Percentiles rank a stretch among this genome's conserved stretches.
Evolutionary conservation across 1,140 invertebrate species (phyloP).

Genomic region (Drosophila chauvacae): DNA sequence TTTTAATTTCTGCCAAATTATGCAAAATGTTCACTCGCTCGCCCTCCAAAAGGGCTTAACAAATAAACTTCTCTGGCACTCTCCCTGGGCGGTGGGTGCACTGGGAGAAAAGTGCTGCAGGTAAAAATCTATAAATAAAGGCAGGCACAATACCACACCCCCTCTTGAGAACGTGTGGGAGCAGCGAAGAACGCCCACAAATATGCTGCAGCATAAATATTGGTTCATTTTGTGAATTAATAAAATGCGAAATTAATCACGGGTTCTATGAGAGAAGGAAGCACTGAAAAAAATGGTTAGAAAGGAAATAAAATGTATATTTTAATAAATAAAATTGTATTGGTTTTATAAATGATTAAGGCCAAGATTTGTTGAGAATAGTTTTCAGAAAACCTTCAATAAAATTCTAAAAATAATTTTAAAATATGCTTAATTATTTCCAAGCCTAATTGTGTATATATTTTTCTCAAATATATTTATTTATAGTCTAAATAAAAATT

Average conservation of each 20-base stretch:
- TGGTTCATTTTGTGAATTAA: conserved; percentile 50
- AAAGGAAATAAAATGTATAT: background rate
- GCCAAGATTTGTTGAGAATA: too few species aligned
- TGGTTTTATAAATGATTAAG: too few species aligned
- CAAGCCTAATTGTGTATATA: too few species aligned
- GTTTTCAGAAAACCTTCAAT: too few species aligned
- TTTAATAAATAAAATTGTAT: too few species aligned
- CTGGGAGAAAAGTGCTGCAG: conserved; percentile 32
- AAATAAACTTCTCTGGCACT: conserved; percentile 5
- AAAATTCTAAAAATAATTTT: too few species aligned
- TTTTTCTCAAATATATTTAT: too few species aligned
- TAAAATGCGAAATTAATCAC: conserved; percentile 28
- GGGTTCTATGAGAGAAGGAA: background rate
- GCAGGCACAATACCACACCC: conserved; percentile 15
- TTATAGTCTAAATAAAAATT: too few species aligned
- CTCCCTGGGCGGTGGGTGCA: conserved; percentile 31
- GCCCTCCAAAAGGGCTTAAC: conserved; percentile 39
- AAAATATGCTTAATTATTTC: too few species aligned
- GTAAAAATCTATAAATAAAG: conserved; percentile 8
- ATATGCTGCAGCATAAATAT: conserved; percentile 58
- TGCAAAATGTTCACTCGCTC: conserved; percentile 57
- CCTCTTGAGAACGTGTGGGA: conserved; percentile 11
- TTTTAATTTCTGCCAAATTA: conserved; percentile 80
- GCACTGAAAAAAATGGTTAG: background rate
- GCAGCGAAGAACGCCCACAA: conserved; percentile 21